Base-by-base conservation (phyloP, 2,797 vertebrate genomes). In the Leuciscus waleckii region DNA sequence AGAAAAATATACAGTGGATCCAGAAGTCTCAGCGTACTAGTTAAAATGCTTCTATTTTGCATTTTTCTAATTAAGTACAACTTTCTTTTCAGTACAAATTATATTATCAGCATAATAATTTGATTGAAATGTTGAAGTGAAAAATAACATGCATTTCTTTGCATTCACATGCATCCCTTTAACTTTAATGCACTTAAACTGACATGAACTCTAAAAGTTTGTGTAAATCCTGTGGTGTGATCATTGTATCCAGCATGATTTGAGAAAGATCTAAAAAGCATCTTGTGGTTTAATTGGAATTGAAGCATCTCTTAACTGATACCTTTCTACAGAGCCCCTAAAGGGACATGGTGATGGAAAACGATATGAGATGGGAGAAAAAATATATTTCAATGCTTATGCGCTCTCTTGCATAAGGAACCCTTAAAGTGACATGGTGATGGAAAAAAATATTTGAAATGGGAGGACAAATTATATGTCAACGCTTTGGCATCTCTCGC, bases 1-100 rank as follows among this genome's bases (percentile, higher is more conserved):
- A 39, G 26, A 37, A 56, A 49, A 37, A 61, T 6, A 67, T 67
- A 67, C 41, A 49, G 61, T 49, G 17, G 3, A 65, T 46, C 41
- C 61, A 35, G 7, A 79, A n/a, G 78, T 67, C 63, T 67, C 63
- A 32, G 26, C 19, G 3, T 32, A 49, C 19, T 37, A 70, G 17
- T 39, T 23, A 37, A 70, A n/a, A 23, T 56, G 67, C 14, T 39
- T 29, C 49, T 37, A 37, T 39, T 81, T 81, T 4, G 46, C 43
- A 69, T 70, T 54, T 69, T 67, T 23, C 43, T 81, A 49, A 69
- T 81, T 81, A 81, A 81, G 16, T 56, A 13, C 79, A 54, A 43
- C 26, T 65, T 69, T 51, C 21, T 56, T 81, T 81, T 56, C 14
- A 6, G 13, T 39, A 3, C 8, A 56, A 70, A 39, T 70, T 37